Evolutionary conservation across 2,113 vertebrate species (phyloP), one percentile per base, ranked within the genome.

Genomic region (Mobula hypostoma): DNA sequence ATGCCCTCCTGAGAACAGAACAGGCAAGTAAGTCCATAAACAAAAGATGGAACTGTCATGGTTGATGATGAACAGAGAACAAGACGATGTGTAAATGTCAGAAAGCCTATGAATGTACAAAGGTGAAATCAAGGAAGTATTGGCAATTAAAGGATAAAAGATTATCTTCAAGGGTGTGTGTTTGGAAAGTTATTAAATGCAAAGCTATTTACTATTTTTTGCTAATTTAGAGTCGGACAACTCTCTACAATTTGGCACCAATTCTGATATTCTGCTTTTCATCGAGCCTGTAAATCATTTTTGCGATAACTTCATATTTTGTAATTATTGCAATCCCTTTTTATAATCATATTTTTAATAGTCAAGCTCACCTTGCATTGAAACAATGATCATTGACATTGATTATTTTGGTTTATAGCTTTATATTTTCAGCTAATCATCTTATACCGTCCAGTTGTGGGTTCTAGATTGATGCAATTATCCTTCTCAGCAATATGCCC

Each of bases 21-120:
- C 70, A 7, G 36, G 19, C 66, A 93, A 72, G 91, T 93, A 24
- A 2, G 21, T 74, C 68, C 36, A 29, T 93, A 93, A 93, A 90
- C 85, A 90, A 93, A 93, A 74, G 70, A 24, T 74, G 40, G 36
- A 93, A 76, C 68, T 74, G 36, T 93, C 91, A 93, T 24, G 12
- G 70, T 36, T 93, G 91, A 93, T 74, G 36, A 27, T 36, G 66
- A 74, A n/a, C 68, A 93, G 90, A 74, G 90, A 93, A 93, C 85
- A 90, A 24, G 63, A 68, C 68, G 36, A 74, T 63, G 40, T 92
- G 7, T 24, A 72, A 72, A 93, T 93, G 70, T 74, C 68, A 93
- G 36, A n/a, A 93, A 72, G 72, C 32, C 68, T 24, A 9, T 72
- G 29, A 21, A 36, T 70, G 7, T 93, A 72, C 19, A 93, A 91